Evolutionary conservation across 2,888 invertebrate species (phyloP).

Genomic region (Osmoderma eremita): DNA sequence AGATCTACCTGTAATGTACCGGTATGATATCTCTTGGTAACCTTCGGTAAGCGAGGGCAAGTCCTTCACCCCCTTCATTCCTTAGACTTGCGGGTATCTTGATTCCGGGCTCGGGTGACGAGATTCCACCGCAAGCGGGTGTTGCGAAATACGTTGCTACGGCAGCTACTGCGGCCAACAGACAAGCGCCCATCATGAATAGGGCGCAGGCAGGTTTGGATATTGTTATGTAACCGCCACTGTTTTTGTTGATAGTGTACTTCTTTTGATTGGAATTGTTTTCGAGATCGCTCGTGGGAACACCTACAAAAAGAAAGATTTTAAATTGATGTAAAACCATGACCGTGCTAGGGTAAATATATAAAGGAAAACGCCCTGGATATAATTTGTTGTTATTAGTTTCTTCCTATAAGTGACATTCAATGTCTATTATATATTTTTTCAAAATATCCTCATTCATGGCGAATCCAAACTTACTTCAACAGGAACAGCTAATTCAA

Average conservation of each 20-base stretch:
- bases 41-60: slow-evolving; percentile 46
- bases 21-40: slow-evolving; percentile 58
- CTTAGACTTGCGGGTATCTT: slow-evolving; percentile 20
- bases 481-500: too few species aligned
- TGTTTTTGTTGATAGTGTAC: slow-evolving; percentile 59
- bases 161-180: slow-evolving; percentile 58
- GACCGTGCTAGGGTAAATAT: too few species aligned
- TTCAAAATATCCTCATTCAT: too few species aligned
- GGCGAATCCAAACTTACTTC: too few species aligned
- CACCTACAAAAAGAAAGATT: slow-evolving; percentile 56
- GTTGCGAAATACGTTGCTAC: slow-evolving; percentile 60
- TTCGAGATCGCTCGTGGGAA: slow-evolving; percentile 60
- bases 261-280: slow-evolving; percentile 61
- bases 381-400: too few species aligned
- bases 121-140: slow-evolving; percentile 54
- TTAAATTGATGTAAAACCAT: too few species aligned
- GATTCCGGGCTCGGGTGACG: slow-evolving; percentile 31
- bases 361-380: too few species aligned
- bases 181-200: slow-evolving; percentile 59
- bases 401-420: too few species aligned
- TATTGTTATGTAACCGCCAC: slow-evolving; percentile 55
- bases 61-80: slow-evolving; percentile 29
- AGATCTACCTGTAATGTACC: slow-evolving; percentile 57
- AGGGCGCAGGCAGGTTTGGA: slow-evolving; percentile 59
- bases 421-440: too few species aligned